phyloP scores from a whole-genome alignment of 2,888 invertebrate genomes.

The Eupithecia inturbata region DNA sequence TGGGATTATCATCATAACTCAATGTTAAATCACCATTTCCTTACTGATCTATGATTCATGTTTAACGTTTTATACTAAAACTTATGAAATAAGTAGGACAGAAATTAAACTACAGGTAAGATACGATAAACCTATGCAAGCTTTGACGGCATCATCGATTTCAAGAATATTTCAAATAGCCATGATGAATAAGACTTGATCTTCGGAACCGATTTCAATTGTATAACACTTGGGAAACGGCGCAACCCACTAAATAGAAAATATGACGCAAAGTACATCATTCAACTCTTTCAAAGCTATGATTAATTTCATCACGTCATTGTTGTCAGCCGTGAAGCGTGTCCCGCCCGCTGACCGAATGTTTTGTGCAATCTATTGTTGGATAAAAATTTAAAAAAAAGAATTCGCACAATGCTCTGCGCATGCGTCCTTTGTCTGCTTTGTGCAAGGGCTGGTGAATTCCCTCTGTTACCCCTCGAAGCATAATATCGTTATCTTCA shows the following conservation, averaged over 20 bases:
- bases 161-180: conserved; percentile 16
- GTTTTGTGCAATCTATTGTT: conserved; percentile 70
- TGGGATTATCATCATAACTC: background rate
- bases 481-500: conserved; percentile 56
- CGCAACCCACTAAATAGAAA: conserved; percentile 49
- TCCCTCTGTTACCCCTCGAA: conserved; percentile 59
- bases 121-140: background rate
- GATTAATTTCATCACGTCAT: conserved; percentile 75
- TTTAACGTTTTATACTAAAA: background rate
- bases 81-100: background rate
- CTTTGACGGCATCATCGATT: background rate
- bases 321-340: conserved; percentile 69
- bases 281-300: conserved; percentile 53
- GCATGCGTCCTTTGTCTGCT: conserved; percentile 65
- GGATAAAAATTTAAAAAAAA: conserved; percentile 52
- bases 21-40: background rate
- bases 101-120: background rate
- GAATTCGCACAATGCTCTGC: conserved; percentile 62
- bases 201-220: conserved; percentile 44
- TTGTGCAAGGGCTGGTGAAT: conserved; percentile 60
- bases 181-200: conserved; percentile 36
- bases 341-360: conserved; percentile 66
- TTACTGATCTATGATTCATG: background rate
- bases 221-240: conserved; percentile 51
- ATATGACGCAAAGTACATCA: conserved; percentile 57